phyloP scores from a whole-genome alignment of 2,113 vertebrate genomes.

The Leucopternis melanops region DNA sequence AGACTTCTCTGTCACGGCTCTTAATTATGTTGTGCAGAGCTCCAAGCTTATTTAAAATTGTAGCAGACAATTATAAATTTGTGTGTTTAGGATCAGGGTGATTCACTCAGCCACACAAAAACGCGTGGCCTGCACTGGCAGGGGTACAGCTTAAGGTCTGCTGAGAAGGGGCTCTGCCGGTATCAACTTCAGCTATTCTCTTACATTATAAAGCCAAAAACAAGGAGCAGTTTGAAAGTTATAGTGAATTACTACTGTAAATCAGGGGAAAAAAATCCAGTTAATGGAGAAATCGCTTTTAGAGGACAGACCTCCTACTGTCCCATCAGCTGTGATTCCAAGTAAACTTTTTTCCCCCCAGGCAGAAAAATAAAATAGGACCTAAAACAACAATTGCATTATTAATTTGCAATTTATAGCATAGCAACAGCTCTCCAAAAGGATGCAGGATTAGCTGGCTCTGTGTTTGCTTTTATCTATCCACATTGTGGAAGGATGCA shows the following conservation, averaged over 20 bases:
- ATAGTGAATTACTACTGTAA: not conserved
- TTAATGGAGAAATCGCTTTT: not conserved
- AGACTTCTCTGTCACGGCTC: not conserved
- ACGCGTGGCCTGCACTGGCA: not conserved
- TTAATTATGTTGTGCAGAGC: constrained; percentile 11
- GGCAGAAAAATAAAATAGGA: not conserved
- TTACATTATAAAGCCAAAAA: not conserved
- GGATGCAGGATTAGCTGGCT: not conserved
- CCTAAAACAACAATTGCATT: not conserved
- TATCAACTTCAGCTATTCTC: not conserved
- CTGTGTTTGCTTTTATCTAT: not conserved
- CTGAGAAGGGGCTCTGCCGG: not conserved
- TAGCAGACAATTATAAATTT: not conserved
- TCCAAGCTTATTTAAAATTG: not conserved
- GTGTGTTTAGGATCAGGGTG: not conserved
- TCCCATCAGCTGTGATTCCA: not conserved
- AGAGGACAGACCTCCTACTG: not conserved
- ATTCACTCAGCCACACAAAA: not conserved
- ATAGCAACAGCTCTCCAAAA: not conserved
- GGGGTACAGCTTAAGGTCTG: not conserved
- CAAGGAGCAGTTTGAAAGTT: not conserved
- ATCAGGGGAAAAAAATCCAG: not conserved
- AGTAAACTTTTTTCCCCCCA: not conserved
- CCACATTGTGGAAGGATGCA: not conserved
- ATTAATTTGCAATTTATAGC: not conserved